phyloP scores from a whole-genome alignment of 2,113 vertebrate species.

The Nesospiza acunhae region DNA sequence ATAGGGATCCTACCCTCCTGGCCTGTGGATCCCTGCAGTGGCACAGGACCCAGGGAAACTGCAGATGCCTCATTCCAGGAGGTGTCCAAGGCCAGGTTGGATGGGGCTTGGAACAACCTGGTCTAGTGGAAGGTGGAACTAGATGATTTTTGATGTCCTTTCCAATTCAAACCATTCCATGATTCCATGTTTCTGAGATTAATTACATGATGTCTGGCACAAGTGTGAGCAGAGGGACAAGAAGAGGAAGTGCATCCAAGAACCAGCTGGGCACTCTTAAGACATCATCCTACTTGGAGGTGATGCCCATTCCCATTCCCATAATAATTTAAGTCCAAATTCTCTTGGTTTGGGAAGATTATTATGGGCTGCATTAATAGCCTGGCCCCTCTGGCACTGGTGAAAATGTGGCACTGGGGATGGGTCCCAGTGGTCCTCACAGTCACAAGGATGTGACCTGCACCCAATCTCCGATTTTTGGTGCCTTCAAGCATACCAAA shows the following conservation, averaged over 20 bases:
- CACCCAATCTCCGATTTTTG: rapidly evolving
- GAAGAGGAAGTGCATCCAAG: rapidly evolving
- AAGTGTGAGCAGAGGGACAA: rapidly evolving
- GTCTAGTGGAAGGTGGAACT: not conserved
- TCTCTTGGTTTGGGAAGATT: not conserved
- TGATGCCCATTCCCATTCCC: no score
- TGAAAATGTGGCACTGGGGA: not conserved
- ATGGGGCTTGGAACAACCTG: not conserved
- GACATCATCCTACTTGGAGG: not conserved
- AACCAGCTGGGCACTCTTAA: rapidly evolving
- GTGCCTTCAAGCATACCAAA: not conserved
- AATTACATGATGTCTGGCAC: rapidly evolving
- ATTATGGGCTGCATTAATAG: not conserved
- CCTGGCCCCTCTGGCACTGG: not conserved
- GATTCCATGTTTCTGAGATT: not conserved
- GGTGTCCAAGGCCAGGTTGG: not conserved
- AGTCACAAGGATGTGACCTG: not conserved
- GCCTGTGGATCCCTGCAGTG: not conserved
- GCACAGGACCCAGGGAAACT: not conserved
- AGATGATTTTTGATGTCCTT: not conserved
- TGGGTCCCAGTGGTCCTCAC: not conserved
- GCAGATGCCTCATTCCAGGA: not conserved
- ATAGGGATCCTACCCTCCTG: not conserved
- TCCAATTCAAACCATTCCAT: not conserved
- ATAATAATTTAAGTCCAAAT: not conserved